These are phyloP conservation scores for Oceanodroma tethys DNA, from an alignment of 2,113 vertebrate genomes.

Conservation along the genomic window DNA sequence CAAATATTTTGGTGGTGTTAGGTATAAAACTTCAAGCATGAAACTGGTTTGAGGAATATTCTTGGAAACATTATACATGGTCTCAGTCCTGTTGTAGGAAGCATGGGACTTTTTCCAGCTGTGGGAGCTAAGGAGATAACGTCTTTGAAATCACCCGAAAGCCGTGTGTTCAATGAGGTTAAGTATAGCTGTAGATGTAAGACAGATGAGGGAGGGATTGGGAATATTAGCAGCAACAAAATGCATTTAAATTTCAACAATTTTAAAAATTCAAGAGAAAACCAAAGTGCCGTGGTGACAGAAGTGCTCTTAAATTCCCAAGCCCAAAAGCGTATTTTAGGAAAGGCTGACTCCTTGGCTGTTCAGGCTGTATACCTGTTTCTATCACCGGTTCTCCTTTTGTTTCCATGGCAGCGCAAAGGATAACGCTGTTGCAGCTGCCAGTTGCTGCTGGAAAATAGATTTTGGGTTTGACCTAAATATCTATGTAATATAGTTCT, in stretches of 20 bases:
- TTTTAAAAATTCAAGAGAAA: not conserved
- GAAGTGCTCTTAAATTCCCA: not conserved
- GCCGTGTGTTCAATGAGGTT: not conserved
- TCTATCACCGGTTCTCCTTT: not conserved
- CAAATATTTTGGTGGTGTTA: not conserved
- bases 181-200: not conserved
- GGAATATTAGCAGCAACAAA: not conserved
- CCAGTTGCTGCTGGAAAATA: not conserved
- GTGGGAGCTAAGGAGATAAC: not conserved
- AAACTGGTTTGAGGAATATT: not conserved
- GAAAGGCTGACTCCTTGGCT: not conserved
- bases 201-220: too few species aligned
- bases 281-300: rapidly evolving
- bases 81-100: not conserved
- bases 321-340: rapidly evolving
- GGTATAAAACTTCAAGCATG: not conserved
- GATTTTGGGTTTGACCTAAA: conserved; percentile 42
- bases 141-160: not conserved
- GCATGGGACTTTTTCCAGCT: not conserved
- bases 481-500: conserved; percentile 1
- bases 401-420: conserved; percentile 49
- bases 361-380: not conserved
- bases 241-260: rapidly evolving
- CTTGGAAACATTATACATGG: not conserved
- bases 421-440: not conserved